These are phyloP conservation scores for Drosophila nannoptera DNA, from an alignment of 1,140 invertebrate genomes.

Conservation along the genomic window DNA sequence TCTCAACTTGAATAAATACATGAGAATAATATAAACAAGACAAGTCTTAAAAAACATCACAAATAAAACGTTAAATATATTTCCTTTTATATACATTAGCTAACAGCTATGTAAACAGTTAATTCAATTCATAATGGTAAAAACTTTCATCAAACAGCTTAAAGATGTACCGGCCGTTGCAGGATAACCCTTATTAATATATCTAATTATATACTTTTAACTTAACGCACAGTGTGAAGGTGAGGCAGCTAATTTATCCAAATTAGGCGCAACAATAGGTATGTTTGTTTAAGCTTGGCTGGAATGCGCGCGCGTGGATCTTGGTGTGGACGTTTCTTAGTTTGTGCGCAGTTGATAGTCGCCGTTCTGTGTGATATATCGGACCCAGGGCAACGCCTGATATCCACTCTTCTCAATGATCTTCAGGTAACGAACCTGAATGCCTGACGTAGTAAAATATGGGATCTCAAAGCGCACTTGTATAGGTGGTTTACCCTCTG, in stretches of 20 bases:
- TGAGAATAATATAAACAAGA: too few species aligned
- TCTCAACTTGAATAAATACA: neutral
- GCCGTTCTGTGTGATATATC: conserved; percentile 99
- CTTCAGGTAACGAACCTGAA: conserved; percentile 98
- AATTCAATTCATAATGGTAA: too few species aligned
- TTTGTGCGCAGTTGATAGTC: conserved; percentile 99
- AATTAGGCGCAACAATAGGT: conserved; percentile 27
- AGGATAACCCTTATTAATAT: conserved; percentile 35
- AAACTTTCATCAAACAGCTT: too few species aligned
- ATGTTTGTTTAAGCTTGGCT: conserved; percentile 62
- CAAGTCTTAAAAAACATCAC: too few species aligned
- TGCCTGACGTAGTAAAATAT: conserved; percentile 99
- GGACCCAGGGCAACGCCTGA: conserved; percentile 98
- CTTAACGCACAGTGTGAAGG: conserved; percentile 51
- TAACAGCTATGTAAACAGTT: too few species aligned
- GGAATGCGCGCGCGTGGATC: conserved; percentile 55
- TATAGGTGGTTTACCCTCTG: conserved; percentile 97
- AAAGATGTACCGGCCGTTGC: neutral
- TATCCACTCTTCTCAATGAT: conserved; percentile 99
- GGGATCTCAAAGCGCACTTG: conserved; percentile 99
- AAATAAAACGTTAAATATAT: too few species aligned
- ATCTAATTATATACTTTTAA: conserved; percentile 57
- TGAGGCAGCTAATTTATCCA: conserved; percentile 43
- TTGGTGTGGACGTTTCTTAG: conserved; percentile 77
- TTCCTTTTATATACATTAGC: too few species aligned